A percentile compares a stretch with the other conserved stretches of the same genome.
Evolutionary conservation across 1,140 invertebrate genomes (phyloP).

Genomic region (Leptinotarsa lineolata): DNA sequence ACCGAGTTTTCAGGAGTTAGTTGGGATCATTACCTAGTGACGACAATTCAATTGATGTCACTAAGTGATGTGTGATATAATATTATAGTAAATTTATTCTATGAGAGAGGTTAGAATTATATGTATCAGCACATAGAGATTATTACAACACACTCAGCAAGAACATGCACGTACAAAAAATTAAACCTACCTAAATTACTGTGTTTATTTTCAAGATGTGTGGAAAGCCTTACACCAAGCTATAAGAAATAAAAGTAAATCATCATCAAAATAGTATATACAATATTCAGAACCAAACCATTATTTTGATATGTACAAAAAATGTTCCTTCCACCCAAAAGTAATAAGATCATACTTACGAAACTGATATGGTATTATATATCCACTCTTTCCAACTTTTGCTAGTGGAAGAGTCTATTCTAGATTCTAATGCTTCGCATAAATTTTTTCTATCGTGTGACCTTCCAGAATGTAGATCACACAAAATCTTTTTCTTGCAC

Average conservation of each 20-base stretch:
- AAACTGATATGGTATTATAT: conserved; percentile 80
- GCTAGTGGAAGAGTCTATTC: conserved; percentile 73
- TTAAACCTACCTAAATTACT: conserved; percentile 4
- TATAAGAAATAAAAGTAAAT: conserved; percentile 45
- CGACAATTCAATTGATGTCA: too few species aligned
- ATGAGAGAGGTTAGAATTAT: too few species aligned
- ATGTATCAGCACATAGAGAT: background rate
- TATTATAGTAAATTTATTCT: too few species aligned
- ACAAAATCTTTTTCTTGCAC: conserved; percentile 82
- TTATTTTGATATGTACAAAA: background rate
- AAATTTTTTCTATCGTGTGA: conserved; percentile 83
- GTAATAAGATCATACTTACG: conserved; percentile 67
- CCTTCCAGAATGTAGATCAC: conserved; percentile 81
- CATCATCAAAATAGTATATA: background rate
- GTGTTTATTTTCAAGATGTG: background rate
- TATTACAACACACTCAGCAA: background rate
- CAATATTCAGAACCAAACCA: background rate
- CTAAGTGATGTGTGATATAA: too few species aligned
- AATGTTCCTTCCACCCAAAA: background rate
- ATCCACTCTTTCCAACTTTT: conserved; percentile 83
- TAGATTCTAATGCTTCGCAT: conserved; percentile 79
- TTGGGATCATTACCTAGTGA: too few species aligned
- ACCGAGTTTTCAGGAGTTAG: too few species aligned
- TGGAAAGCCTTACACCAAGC: conserved; percentile 45
- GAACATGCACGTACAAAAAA: background rate